Evolutionary conservation across 2,113 vertebrate genomes (phyloP).

Genomic region (Typhlomys cinereus): DNA sequence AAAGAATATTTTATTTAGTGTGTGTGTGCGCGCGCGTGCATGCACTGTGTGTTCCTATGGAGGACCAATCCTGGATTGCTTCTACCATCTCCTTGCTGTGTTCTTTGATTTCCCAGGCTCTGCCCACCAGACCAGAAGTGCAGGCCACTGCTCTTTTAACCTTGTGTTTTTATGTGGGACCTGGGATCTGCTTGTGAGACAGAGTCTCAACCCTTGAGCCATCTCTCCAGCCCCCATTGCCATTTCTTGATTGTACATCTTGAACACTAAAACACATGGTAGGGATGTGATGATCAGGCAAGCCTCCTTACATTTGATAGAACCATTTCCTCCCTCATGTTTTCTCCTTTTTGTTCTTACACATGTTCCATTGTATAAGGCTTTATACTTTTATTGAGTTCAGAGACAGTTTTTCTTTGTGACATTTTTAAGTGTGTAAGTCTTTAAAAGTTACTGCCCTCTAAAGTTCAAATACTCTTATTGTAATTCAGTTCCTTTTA

Average conservation of each 20-base stretch:
- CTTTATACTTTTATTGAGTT: slow-evolving; percentile 43
- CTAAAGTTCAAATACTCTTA: slow-evolving; percentile 41
- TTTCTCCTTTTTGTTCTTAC: not conserved
- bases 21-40: no score
- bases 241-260: slow-evolving; percentile 20
- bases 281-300: not conserved
- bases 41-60: no score
- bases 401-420: not conserved
- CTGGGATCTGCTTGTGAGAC: no score
- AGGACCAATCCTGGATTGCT: no score
- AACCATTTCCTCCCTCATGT: not conserved
- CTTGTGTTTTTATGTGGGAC: no score
- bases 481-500: slow-evolving; percentile 30
- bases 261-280: not conserved
- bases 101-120: no score
- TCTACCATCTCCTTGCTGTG: no score
- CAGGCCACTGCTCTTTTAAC: no score
- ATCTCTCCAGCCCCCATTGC: no score
- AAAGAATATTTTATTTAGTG: no score
- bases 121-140: no score
- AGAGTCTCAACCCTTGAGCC: no score
- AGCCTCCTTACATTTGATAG: not conserved
- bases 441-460: slow-evolving; percentile 28
- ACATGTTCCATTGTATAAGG: not conserved
- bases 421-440: slow-evolving; percentile 5